These are phyloP conservation scores for Ptychoptera contaminata DNA, from an alignment of 2,888 invertebrate species.

Conservation along the genomic window DNA sequence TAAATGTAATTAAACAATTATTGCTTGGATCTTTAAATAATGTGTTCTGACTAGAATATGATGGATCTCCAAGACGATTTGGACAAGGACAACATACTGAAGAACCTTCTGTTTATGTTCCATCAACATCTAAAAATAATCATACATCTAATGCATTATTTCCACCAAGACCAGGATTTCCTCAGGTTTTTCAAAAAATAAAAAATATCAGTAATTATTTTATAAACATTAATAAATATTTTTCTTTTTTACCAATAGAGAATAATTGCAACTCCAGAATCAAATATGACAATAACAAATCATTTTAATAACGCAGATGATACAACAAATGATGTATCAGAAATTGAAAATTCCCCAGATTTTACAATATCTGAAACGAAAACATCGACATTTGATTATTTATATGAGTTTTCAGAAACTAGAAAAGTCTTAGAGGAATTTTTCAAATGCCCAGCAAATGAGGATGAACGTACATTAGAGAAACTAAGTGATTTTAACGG, in stretches of 20 bases:
- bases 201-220: background rate
- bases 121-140: conserved; percentile 27
- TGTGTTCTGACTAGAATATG: conserved; percentile 43
- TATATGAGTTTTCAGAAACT: conserved; percentile 86
- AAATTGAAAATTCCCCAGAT: conserved; percentile 30
- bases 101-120: conserved; percentile 7
- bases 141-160: conserved; percentile 43
- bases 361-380: conserved; percentile 21
- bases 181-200: conserved; percentile 34
- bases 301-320: conserved; percentile 23
- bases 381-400: conserved; percentile 59
- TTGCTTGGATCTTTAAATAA: background rate
- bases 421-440: conserved; percentile 84
- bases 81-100: conserved; percentile 36
- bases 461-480: conserved; percentile 22
- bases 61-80: conserved; percentile 77
- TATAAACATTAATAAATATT: background rate
- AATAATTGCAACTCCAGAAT: background rate
- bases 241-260: background rate
- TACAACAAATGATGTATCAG: conserved; percentile 31
- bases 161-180: conserved; percentile 74
- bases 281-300: background rate
- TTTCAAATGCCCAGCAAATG: conserved; percentile 62
- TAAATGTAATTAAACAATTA: too few species aligned
- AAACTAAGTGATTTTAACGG: conserved; percentile 29